Base-by-base conservation (phyloP, 2,113 vertebrate genomes). In the Guaruba guarouba region DNA sequence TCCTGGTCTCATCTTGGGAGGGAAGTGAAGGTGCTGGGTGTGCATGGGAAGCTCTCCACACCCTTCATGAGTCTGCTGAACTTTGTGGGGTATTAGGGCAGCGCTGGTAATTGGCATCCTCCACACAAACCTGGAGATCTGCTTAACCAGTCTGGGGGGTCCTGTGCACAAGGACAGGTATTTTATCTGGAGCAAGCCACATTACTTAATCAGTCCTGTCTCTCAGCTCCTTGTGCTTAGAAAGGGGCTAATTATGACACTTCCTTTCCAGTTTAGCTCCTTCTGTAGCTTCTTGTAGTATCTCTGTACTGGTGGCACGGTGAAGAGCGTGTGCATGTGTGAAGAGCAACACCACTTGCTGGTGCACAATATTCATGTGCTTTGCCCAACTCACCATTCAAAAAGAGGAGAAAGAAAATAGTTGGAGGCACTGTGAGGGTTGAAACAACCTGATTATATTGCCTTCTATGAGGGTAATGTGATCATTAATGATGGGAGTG, bases 1-100 rank as follows among this genome's bases (percentile, higher is more conserved):
- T 97, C 92, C 95, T 82, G 73, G 31, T 92, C 79, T 67, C 81
- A 57, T 62, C 88, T 54, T 61, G 94, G 92, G 46, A 82, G 91
- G 91, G 90, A 86, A 95, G 84, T 28, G 44, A 95, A 92, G 1
- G 46, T 7, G 11, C 79, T 91, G 97, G 94, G 74, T 86, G 96
- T 97, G 92, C 86, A 44, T 80, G 95, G 94, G 94, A 91, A 96
- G 96, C 73, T 81, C 82, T 67, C 94, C 95, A 83, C 55, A 17
- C 93, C 92, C 88, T 92, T 71, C 64, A 28, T 28, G 75, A 95
- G 54, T 4, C 86, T 80, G 73, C 70, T 91, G 89, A 97, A 92
- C 95, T 94, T 11, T 27, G 63, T 29, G 37, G 39, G 75, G 77
- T 88, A 25, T 85, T 91, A 75, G 95, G 91, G 94, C 93, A 96